A percentile compares a stretch with the other conserved stretches of the same genome.
These are phyloP conservation scores for Athalia cordata DNA, from an alignment of 2,888 invertebrate species.

Conservation along the genomic window DNA sequence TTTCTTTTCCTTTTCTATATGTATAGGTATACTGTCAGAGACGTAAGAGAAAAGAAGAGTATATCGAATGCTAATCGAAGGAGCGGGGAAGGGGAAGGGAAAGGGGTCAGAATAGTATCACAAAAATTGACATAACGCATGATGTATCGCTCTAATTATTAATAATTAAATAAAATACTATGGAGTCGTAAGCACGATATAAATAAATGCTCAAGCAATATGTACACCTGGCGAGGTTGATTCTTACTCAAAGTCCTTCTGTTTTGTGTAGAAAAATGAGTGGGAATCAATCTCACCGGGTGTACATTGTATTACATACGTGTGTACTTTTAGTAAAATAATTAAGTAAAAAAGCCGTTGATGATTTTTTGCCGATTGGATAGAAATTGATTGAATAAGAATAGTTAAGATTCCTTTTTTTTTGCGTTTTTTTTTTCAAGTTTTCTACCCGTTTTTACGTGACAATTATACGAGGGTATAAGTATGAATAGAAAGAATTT, in stretches of 20 bases:
- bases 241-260: background rate
- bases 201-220: conserved; percentile 72
- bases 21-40: conserved; percentile 27
- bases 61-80: conserved; percentile 1
- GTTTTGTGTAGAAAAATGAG: conserved; percentile 61
- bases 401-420: no score
- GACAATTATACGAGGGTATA: background rate
- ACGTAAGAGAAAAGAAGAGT: conserved; percentile 13
- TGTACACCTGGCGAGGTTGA: conserved; percentile 59
- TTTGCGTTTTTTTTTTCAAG: no score
- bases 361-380: no score
- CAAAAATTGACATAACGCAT: conserved; percentile 65
- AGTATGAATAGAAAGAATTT: background rate
- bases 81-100: no score
- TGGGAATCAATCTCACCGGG: conserved; percentile 53
- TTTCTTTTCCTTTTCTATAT: background rate
- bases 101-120: conserved; percentile 60
- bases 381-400: no score
- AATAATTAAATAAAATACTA: conserved; percentile 69
- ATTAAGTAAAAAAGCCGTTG: background rate
- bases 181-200: conserved; percentile 68
- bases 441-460: no score
- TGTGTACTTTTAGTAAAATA: background rate
- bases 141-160: conserved; percentile 25
- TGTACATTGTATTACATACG: conserved; percentile 47